Evolutionary conservation across 2,888 invertebrate genomes (phyloP), one percentile per base, ranked within the genome.

Genomic region (Aplocera efformata): DNA sequence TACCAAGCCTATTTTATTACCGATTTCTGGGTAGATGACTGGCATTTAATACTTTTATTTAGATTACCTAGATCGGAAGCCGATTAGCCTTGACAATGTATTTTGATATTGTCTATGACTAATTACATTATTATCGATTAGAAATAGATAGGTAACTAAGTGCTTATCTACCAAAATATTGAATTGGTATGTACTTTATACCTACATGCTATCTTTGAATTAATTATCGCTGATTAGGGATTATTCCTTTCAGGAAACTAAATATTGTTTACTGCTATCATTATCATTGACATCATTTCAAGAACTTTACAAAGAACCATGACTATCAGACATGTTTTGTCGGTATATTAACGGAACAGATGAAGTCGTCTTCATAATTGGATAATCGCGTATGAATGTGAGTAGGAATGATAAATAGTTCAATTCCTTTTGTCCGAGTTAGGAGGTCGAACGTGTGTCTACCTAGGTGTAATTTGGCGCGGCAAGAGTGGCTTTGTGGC

Each of bases 331-430:
- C 26, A 35, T 30, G 34, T 32, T 39, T 36, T 37, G 44, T 42
- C 29, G 35, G 42, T 32, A 20, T 6, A 17, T 11, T 35, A 25
- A 9, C 10, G 38, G 41, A 44, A 37, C 44, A 41, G 36, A 43
- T 17, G 33, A 29, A 34, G 32, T 47, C 36, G 56, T 43, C 52
- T 40, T 40, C 61, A 51, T 79, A 83, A 83, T 82, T 79, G 84
- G 73, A 84, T 84, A 84, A 84, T 81, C 67, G 65, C 63, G 58
- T 60, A 53, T 58, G 48, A 57, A 48, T 53, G 49, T 17, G 13
- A 17, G 13, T 5, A 17, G 13, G 13, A 17, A 17, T 17, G 13
- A 17, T 17, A 17, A 17, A 17, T 17, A 17, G 13, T 11, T 25
- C 17, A 22, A 33, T 32, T 21, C 10, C 20, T 29, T 30, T 32